Base-by-base conservation (phyloP, 2,888 invertebrate species). In the Eumerus sabulonum region DNA sequence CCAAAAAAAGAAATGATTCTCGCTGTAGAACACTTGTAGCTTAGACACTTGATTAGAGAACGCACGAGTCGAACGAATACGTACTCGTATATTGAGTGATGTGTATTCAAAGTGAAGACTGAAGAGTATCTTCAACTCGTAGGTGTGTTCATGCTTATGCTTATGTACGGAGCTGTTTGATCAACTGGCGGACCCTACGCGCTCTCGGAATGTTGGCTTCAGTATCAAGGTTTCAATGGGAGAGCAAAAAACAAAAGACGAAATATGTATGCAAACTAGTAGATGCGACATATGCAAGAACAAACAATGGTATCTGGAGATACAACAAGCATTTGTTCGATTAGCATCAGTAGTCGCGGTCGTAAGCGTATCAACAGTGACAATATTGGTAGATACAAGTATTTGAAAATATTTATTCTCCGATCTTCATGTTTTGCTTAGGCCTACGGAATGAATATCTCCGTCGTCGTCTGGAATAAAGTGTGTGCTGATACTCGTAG, bases 21-120 rank as follows among this genome's bases (percentile, higher is more conserved):
- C 44, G 42, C 47, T 45, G 9, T 18, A 48, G 40, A 48, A 40
- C 36, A 5, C 11, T n/a, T 2, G n/a, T n/a, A n/a, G 1, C 3
- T n/a, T n/a, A 63, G 63, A 64, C 56, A 70, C 57, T 59, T 71
- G 71, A 76, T 64, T 70, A 59, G 59, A 66, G 66, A 59, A 47
- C 14, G 16, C 54, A 27, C 27, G 27, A 27, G 36, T 44, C 17
- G 47, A 38, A 57, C 45, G 45, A 40, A 40, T 40, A 36, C 13
- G 19, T n/a, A n/a, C n/a, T n/a, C n/a, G n/a, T n/a, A 47, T 56
- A 53, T 35, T 56, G 27, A 27, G 27, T 7, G 48, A 19, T n/a
- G 19, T 14, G 19, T n/a, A 40, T 9, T 5, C 11, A n/a, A 1
- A 5, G 2, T 14, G 47, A 60, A n/a, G 59, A 38, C 18, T 18